These are phyloP conservation scores for Crotophaga sulcirostris DNA, from an alignment of 2,113 vertebrate genomes.

Conservation along the genomic window DNA sequence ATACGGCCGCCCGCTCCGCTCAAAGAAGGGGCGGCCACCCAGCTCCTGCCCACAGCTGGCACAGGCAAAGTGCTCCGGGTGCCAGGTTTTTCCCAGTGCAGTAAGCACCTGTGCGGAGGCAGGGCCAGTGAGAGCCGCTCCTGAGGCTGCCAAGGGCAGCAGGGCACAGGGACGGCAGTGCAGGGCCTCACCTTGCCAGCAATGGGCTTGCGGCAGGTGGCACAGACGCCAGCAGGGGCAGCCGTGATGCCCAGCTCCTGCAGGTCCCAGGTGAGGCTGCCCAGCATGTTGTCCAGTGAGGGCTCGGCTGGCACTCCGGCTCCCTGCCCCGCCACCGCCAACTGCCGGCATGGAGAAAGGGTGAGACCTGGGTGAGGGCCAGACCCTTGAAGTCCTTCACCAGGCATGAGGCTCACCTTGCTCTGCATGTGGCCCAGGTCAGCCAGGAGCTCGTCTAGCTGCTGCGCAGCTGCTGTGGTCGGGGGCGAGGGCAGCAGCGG, in stretches of 20 bases:
- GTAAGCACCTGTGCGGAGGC: constrained; percentile 78
- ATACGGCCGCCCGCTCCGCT: constrained; percentile 81
- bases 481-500: not conserved
- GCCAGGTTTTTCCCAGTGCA: constrained; percentile 87
- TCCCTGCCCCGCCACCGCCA: not conserved
- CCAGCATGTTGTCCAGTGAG: constrained; percentile 83
- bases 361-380: not conserved
- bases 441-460: constrained; percentile 75
- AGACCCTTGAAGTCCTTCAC: fast-evolving
- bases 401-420: constrained; percentile 38
- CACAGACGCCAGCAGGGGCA: constrained; percentile 79
- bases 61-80: constrained; percentile 90
- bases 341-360: not conserved
- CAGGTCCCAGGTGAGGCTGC: constrained; percentile 83
- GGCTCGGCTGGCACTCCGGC: not conserved
- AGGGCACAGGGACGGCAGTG: fast-evolving
- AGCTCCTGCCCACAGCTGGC: constrained; percentile 78
- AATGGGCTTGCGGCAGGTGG: constrained; percentile 84
- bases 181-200: constrained; percentile 80
- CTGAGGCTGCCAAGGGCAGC: constrained; percentile 56
- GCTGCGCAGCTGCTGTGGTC: constrained; percentile 15
- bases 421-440: constrained; percentile 60
- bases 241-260: constrained; percentile 87
- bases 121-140: not conserved
- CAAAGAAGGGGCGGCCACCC: constrained; percentile 80